phyloP scores from a whole-genome alignment of 2,113 vertebrate species.

The Corapipo altera region DNA sequence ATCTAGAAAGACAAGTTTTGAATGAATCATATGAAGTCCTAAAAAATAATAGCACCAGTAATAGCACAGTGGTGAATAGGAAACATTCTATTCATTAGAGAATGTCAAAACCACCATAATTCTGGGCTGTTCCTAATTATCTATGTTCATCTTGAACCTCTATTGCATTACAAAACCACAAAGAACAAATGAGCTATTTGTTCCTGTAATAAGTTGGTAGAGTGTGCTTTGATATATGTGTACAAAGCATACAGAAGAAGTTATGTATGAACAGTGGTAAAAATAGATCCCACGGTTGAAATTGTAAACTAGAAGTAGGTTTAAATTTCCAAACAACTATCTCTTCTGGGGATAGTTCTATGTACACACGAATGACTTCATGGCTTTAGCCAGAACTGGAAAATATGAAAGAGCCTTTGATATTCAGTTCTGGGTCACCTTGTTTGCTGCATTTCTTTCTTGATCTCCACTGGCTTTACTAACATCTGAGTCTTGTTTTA shows the following conservation, averaged over 20 bases:
- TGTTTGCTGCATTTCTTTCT: conserved; percentile 56
- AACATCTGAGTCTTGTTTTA: conserved; percentile 57
- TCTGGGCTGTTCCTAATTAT: neutral
- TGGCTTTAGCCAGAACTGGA: neutral
- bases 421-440: conserved; percentile 63
- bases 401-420: neutral
- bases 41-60: neutral
- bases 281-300: neutral
- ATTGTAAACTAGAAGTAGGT: neutral
- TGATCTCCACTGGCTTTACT: conserved; percentile 63
- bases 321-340: neutral
- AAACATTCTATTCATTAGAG: neutral
- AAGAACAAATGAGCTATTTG: neutral
- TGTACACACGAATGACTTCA: neutral
- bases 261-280: neutral
- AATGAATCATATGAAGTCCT: neutral
- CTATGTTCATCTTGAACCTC: neutral
- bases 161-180: neutral
- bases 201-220: neutral
- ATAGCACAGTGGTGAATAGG: neutral
- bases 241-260: neutral
- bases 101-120: neutral
- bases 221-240: neutral
- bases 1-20: neutral
- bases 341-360: neutral